Base-by-base conservation (phyloP, 2,113 vertebrate species). In the Rhegmatorhina hoffmannsi region DNA sequence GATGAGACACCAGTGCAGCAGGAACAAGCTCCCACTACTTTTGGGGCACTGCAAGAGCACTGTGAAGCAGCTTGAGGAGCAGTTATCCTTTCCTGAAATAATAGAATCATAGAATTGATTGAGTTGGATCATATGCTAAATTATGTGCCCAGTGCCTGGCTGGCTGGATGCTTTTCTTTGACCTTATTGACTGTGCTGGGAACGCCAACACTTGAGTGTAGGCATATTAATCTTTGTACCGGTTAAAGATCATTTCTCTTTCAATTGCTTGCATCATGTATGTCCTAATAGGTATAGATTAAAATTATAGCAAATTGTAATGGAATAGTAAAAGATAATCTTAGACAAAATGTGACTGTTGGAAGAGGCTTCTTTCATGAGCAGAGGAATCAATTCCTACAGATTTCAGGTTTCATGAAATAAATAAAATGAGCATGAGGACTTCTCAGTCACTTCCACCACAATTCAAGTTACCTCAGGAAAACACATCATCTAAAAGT, bases 1-100 rank as follows among this genome's bases (percentile, higher is more conserved):
- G 63, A 47, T 43, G 16, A 69, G 40, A 58, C 52, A 44, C 6
- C 0, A 2, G 46, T 2, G 3, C 40, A 56, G 38, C 49, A 69
- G 50, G 63, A 83, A 4, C 10, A 17, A 14, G 44, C 29, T 88
- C 24, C 26, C 0, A 0, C 50, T 60, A 29, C 0, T 3, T 7
- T 28, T 47, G 36, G 52, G 18, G 40, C 50, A 18, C 46, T 38
- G 38, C 60, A 67, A 38, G 17, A 23, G 29, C 17, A 1, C n/a
- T 28, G 18, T 7, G 14, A 9, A 49, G 36, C 10, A 72, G 33
- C 34, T 28, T 4, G 29, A 67, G 74, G 43, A 59, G 25, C 34
- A 34, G 8, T 68, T 56, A 7, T 26, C 55, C 34, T 74, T 18
- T 38, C 56, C 70, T 36, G 33, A 40, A 55, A 40, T 40, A 40